These are phyloP conservation scores for Nycticryphes semicollaris DNA, from an alignment of 2,113 vertebrate genomes.

Conservation along the genomic window DNA sequence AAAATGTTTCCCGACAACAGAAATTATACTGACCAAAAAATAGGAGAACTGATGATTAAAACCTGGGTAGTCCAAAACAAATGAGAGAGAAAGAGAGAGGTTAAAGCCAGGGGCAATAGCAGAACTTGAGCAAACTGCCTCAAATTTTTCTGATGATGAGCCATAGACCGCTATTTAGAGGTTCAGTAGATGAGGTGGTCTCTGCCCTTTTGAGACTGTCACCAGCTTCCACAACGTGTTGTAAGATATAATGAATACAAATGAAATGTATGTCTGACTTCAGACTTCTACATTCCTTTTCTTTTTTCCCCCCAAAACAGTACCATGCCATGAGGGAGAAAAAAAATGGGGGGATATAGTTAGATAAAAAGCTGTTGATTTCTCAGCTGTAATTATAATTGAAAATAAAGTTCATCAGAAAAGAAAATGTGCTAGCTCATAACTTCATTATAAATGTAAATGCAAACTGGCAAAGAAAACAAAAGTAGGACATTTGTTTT, in stretches of 20 bases:
- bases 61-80: background rate
- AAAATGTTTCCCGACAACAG: background rate
- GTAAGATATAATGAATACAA: background rate
- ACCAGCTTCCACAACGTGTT: background rate
- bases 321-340: background rate
- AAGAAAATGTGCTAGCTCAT: background rate
- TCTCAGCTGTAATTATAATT: background rate
- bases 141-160: background rate
- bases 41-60: background rate
- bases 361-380: background rate
- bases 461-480: background rate
- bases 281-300: background rate
- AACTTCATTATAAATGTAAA: background rate
- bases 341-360: background rate
- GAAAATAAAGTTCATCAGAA: background rate
- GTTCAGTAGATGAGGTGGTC: background rate
- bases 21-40: background rate
- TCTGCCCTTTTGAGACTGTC: background rate
- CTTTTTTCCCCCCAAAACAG: background rate
- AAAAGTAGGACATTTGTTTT: background rate
- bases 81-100: background rate
- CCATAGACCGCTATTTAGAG: background rate
- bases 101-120: background rate
- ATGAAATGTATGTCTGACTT: background rate
- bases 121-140: background rate